Evolutionary conservation across 1,140 invertebrate species (phyloP).

Genomic region (Acromyrmex echinatior): DNA sequence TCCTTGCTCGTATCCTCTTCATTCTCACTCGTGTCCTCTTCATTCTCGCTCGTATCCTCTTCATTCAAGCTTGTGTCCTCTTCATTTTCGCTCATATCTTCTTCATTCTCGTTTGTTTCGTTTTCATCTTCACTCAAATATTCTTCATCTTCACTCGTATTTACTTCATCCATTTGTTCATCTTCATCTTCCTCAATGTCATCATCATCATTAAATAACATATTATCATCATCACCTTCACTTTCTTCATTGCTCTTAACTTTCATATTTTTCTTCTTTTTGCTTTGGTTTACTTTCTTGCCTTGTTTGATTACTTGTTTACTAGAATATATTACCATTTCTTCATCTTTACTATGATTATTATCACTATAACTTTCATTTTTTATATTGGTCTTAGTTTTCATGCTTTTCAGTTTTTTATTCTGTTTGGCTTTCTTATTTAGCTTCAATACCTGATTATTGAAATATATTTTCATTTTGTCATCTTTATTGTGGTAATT

Average conservation of each 20-base stretch:
- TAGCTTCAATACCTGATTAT: not conserved
- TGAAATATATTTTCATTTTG: not conserved
- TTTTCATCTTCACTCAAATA: constrained; percentile 16
- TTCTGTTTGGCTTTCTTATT: constrained; percentile 4
- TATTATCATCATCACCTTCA: not conserved
- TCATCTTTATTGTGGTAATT: not conserved
- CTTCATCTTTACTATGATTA: not conserved
- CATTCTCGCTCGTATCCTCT: not conserved
- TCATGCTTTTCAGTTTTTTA: constrained; percentile 19
- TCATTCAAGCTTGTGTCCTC: not conserved
- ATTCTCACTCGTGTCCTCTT: constrained; percentile 78
- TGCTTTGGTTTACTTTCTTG: constrained; percentile 1
- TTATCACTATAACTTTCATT: not conserved
- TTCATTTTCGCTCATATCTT: constrained; percentile 40
- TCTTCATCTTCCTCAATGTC: constrained; percentile 73
- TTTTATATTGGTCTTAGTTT: not conserved
- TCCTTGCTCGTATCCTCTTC: constrained; percentile 83
- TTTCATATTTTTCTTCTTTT: constrained; percentile 23
- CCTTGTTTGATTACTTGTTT: not conserved
- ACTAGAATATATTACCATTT: not conserved
- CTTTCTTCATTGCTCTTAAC: not conserved
- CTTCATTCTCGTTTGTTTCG: constrained; percentile 83
- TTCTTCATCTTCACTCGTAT: constrained; percentile 77
- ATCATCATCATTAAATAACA: constrained; percentile 3
- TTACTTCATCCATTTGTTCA: constrained; percentile 47